Evolutionary conservation across 2,888 invertebrate species (phyloP).

Genomic region (Scelioninae gen. 1): DNA sequence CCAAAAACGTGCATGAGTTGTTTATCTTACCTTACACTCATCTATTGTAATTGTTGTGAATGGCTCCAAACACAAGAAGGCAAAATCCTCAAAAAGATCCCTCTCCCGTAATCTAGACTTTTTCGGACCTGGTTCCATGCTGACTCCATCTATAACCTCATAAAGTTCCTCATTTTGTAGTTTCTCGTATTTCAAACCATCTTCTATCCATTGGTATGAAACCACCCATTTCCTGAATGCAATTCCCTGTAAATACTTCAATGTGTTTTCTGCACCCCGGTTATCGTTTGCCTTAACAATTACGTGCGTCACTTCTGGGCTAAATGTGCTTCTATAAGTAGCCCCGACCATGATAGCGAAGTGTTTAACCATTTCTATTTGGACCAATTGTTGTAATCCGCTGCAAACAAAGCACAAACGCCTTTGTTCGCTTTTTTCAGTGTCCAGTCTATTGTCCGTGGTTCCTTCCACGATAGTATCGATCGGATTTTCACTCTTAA

Average conservation of each 20-base stretch:
- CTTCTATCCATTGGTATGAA: constrained; percentile 75
- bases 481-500: constrained; percentile 6
- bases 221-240: constrained; percentile 78
- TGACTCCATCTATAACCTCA: constrained; percentile 76
- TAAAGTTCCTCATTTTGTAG: constrained; percentile 76
- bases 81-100: constrained; percentile 75
- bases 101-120: constrained; percentile 73
- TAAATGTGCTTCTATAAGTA: constrained; percentile 72
- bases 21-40: constrained; percentile 75
- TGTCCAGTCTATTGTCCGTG: not conserved
- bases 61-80: constrained; percentile 76
- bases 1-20: not conserved
- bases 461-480: constrained; percentile 21
- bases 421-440: constrained; percentile 9
- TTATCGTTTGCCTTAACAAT: constrained; percentile 73
- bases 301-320: constrained; percentile 76
- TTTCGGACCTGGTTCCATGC: constrained; percentile 74
- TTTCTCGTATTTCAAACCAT: constrained; percentile 69
- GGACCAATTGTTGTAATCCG: constrained; percentile 62
- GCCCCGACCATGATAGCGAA: constrained; percentile 72
- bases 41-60: constrained; percentile 71
- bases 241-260: constrained; percentile 79
- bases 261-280: constrained; percentile 74
- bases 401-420: constrained; percentile 75
- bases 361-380: constrained; percentile 71